A percentile compares a stretch with the other conserved stretches of the same genome.
Conservation (phyloP, 2,113 vertebrate genomes). For the Rhea americana region DNA sequence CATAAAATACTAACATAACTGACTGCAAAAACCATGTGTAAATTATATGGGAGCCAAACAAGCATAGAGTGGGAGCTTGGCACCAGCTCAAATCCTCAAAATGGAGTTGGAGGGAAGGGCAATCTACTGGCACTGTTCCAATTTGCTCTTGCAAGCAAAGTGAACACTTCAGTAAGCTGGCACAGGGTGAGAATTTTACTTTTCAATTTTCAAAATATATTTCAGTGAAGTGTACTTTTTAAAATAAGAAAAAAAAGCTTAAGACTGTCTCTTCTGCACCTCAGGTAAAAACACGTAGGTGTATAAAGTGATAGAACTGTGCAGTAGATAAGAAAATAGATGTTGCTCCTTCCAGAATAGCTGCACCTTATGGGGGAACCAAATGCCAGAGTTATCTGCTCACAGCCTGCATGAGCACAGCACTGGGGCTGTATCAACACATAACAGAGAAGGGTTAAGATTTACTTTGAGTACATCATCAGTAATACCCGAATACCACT, state of each 20-base stretch:
- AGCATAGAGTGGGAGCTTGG: slow-evolving; percentile 36
- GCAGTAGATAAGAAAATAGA: not conserved
- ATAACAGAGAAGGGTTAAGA: not conserved
- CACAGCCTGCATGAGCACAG: not conserved
- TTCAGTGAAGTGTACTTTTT: not conserved
- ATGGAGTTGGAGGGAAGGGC: not conserved
- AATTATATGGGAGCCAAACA: slow-evolving; percentile 54
- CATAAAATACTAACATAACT: slow-evolving; percentile 52
- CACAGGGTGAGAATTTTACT: not conserved
- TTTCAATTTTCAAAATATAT: not conserved
- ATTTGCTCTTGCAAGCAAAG: not conserved
- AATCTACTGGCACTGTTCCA: slow-evolving; percentile 5
- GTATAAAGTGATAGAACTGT: not conserved
- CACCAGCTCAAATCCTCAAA: slow-evolving; percentile 18
- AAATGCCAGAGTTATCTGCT: not conserved
- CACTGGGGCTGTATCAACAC: not conserved
- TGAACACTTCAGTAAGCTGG: not conserved
- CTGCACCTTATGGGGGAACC: not conserved
- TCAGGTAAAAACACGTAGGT: not conserved
- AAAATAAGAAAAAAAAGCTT: not conserved
- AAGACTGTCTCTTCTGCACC: not conserved
- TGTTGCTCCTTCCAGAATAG: not conserved
- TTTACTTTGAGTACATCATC: not conserved
- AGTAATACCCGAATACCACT: not conserved
- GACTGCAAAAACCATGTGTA: slow-evolving; percentile 45